Base-by-base conservation (phyloP, 2,888 invertebrate species). In the Diarsia rubi region DNA sequence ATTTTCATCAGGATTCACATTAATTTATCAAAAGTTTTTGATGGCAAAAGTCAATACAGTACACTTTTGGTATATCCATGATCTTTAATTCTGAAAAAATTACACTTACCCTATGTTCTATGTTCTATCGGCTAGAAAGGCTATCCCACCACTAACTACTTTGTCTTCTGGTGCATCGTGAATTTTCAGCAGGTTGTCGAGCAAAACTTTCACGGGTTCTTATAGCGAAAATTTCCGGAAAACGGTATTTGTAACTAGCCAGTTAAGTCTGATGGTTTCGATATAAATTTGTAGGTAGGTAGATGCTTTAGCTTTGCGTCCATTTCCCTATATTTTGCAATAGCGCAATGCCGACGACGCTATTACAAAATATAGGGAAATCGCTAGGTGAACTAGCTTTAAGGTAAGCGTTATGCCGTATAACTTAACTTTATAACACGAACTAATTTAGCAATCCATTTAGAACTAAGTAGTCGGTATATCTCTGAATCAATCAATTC, bases 401-500 rank as follows among this genome's bases (percentile, higher is more conserved):
- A 60, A 37, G 37, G 21, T 21, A 52, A 42, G 19, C 5, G 27
- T 9, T n/a, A 19, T n/a, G 44, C 27, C 4, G 6, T 47, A 24
- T 69, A 16, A 49, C 11, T 54, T 19, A 44, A 11, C 16, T 24
- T 24, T 16, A 19, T 27, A 57, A 44, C 19, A 67, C 31, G 49
- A 49, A 49, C 47, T 24, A 54, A 65, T 62, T 72, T 44, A 31
- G 47, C 24, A 62, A 42, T 31, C 64, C 42, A 62, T 44, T 52
- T 63, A 66, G 44, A 45, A 69, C 47, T 64, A 47, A 75, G n/a
- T 45, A 60, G 19, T n/a, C n/a, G n/a, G n/a, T 27, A 24, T 44
- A 12, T 47, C 24, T 59, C 24, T 47, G 37, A 68, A 73, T 69
- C n/a, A n/a, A 69, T 63, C 64, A 78, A 79, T 78, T 60, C 14